phyloP scores from a whole-genome alignment of 2,113 vertebrate species.

The Neolamprologus kungweensis region DNA sequence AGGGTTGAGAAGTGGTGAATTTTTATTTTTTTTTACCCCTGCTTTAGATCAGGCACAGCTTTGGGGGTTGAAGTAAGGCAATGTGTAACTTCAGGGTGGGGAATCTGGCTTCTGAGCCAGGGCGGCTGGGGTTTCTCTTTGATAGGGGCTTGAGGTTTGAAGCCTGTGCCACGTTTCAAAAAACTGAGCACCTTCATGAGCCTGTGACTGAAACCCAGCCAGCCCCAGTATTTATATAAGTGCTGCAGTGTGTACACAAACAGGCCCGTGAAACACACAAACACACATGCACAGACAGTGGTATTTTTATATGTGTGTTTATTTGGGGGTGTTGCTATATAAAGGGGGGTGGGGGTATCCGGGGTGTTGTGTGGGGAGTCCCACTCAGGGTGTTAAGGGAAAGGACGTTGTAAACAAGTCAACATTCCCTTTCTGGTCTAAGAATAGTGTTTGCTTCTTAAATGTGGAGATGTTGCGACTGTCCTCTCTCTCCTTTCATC shows the following conservation, averaged over 20 bases:
- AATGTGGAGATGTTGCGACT: conserved; percentile 27
- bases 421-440: conserved; percentile 42
- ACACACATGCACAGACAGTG: conserved; percentile 15
- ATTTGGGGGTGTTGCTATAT: conserved; percentile 58
- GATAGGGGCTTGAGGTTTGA: conserved; percentile 47
- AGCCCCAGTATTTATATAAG: conserved; percentile 49
- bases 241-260: conserved; percentile 53
- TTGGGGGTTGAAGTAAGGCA: conserved; percentile 23
- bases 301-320: conserved; percentile 62
- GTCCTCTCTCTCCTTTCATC: neutral
- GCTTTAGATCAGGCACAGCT: neutral
- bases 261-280: conserved; percentile 23
- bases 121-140: conserved; percentile 54
- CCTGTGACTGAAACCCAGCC: conserved; percentile 37
- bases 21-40: neutral
- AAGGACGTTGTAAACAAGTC: conserved; percentile 28
- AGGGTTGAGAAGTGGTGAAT: neutral
- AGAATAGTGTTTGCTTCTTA: conserved; percentile 60
- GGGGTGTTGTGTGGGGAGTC: conserved; percentile 47
- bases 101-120: conserved; percentile 13
- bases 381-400: conserved; percentile 18
- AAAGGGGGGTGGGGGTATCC: conserved; percentile 32
- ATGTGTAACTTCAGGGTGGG: conserved; percentile 63
- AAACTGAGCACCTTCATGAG: conserved; percentile 56
- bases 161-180: conserved; percentile 39